Evolutionary conservation across 2,797 vertebrate species (phyloP).

Genomic region (Glossophaga mutica): DNA sequence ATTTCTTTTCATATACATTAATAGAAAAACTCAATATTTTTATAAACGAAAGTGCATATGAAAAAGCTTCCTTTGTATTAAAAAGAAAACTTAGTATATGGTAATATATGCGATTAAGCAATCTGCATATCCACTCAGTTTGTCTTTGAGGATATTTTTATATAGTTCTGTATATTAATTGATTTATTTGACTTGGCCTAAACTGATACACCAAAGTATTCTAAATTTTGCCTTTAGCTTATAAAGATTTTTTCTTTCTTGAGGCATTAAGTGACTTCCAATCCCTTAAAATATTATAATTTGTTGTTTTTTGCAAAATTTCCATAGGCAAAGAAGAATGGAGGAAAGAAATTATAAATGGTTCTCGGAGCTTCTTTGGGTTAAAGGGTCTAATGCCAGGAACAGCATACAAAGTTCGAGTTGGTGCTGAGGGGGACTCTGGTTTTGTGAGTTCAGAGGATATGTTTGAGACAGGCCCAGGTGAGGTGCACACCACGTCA

Average conservation of each 20-base stretch:
- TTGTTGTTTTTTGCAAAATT: slow-evolving; percentile 88
- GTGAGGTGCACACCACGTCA: slow-evolving; percentile 85
- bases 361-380: slow-evolving; percentile 91
- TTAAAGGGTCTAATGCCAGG: slow-evolving; percentile 95
- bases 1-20: slow-evolving; percentile 8
- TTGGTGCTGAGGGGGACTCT: slow-evolving; percentile 91
- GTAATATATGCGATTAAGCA: background rate
- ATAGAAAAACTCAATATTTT: slow-evolving; percentile 1
- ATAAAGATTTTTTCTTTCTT: slow-evolving; percentile 70
- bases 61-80: background rate
- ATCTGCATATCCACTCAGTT: background rate
- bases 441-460: slow-evolving; percentile 90
- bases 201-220: slow-evolving; percentile 27
- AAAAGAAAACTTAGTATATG: background rate
- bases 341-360: slow-evolving; percentile 94
- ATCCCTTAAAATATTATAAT: slow-evolving; percentile 81
- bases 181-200: slow-evolving; percentile 47
- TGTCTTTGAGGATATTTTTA: slow-evolving; percentile 19
- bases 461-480: slow-evolving; percentile 94
- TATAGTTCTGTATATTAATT: background rate
- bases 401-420: slow-evolving; percentile 93
- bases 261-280: slow-evolving; percentile 62
- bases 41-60: background rate
- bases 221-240: slow-evolving; percentile 60
- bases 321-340: slow-evolving; percentile 94